These are phyloP conservation scores for Polyommatus iphigenia DNA, from an alignment of 2,888 invertebrate species.

Conservation along the genomic window DNA sequence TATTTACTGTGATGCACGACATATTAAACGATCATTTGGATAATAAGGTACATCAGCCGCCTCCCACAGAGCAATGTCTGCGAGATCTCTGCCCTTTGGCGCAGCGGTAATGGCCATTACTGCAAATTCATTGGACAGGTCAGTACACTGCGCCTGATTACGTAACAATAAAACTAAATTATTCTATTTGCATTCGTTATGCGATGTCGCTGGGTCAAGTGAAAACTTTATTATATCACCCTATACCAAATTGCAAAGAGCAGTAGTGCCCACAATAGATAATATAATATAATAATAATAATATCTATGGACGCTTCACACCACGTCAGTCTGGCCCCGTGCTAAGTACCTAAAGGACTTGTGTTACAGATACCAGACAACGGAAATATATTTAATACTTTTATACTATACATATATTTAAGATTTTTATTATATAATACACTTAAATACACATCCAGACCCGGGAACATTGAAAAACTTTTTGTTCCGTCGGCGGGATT, in stretches of 20 bases:
- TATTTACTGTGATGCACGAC: conserved; percentile 11
- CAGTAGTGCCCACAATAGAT: neutral
- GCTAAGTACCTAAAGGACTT: too few relatives aligned
- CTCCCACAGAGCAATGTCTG: conserved; percentile 36
- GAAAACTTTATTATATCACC: conserved; percentile 17
- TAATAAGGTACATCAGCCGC: conserved; percentile 31
- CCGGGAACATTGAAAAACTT: too few relatives aligned
- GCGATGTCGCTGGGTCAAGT: conserved; percentile 40
- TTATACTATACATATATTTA: too few relatives aligned
- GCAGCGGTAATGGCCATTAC: conserved; percentile 43
- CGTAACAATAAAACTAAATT: conserved; percentile 46
- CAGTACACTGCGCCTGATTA: conserved; percentile 44
- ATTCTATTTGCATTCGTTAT: conserved; percentile 44
- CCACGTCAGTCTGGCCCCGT: too few relatives aligned
- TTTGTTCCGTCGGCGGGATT: too few relatives aligned
- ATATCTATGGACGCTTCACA: too few relatives aligned
- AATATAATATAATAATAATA: too few relatives aligned
- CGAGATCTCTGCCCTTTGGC: conserved; percentile 43
- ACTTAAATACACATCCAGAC: too few relatives aligned
- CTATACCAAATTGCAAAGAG: neutral
- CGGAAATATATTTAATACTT: too few relatives aligned
- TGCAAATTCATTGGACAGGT: conserved; percentile 45
- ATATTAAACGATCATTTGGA: neutral
- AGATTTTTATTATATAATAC: too few relatives aligned
- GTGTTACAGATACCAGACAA: too few relatives aligned